These are phyloP conservation scores for Eurosta solidaginis DNA, from an alignment of 1,140 invertebrate species.

Conservation along the genomic window DNA sequence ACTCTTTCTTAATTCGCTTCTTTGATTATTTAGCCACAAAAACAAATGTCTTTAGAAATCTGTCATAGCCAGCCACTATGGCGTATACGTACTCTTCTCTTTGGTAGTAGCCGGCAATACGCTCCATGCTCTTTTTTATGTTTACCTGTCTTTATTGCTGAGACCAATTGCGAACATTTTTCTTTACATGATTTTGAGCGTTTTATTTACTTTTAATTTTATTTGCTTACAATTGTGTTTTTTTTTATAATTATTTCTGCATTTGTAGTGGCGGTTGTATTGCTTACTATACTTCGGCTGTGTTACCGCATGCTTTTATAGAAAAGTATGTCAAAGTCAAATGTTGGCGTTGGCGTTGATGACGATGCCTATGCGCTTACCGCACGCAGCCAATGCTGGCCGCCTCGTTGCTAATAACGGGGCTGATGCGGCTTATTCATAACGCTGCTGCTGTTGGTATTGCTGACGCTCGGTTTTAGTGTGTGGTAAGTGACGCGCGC, in stretches of 20 bases:
- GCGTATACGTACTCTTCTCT: background rate
- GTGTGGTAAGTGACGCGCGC: background rate
- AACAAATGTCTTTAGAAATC: background rate
- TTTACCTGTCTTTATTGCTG: conserved; percentile 5
- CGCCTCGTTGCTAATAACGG: background rate
- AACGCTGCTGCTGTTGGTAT: background rate
- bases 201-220: background rate
- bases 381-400: conserved; percentile 4
- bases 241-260: background rate
- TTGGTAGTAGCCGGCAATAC: background rate
- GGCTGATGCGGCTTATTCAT: background rate
- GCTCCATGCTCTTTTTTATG: background rate
- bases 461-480: background rate
- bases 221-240: background rate
- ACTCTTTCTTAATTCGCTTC: background rate
- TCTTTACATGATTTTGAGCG: background rate
- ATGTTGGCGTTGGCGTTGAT: conserved; percentile 39
- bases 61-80: background rate
- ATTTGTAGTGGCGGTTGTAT: conserved; percentile 33
- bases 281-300: conserved; percentile 36
- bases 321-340: conserved; percentile 59
- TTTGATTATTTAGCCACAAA: conserved; percentile 1
- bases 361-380: too few relatives aligned
- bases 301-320: conserved; percentile 34
- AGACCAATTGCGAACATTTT: background rate